Conservation (phyloP, 1,140 invertebrate species). For the Drosophila kikkawai region DNA sequence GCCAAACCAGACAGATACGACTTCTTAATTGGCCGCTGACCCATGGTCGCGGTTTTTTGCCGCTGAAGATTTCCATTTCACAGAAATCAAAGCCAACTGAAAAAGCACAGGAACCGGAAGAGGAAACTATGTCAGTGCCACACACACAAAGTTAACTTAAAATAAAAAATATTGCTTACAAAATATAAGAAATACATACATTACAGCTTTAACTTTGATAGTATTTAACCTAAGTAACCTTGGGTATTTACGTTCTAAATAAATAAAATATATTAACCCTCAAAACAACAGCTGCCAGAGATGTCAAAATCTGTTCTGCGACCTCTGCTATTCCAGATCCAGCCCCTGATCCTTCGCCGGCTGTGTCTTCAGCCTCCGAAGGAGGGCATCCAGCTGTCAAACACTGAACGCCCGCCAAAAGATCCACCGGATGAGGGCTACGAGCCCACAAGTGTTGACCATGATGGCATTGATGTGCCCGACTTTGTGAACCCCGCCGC, state of each 20-base stretch:
- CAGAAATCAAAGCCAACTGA: background rate
- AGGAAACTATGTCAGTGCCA: background rate
- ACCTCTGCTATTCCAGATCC: background rate
- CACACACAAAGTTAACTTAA: too few relatives aligned
- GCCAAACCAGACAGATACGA: background rate
- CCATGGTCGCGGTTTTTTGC: conserved; percentile 7
- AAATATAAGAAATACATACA: too few relatives aligned
- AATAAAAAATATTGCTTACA: too few relatives aligned
- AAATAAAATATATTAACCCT: background rate
- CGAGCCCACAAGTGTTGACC: conserved; percentile 37
- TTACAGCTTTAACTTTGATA: background rate
- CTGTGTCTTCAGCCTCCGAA: background rate
- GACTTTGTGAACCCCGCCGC: conserved; percentile 45
- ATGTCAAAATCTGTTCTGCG: conserved; percentile 22
- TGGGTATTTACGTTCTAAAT: background rate
- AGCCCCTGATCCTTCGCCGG: background rate
- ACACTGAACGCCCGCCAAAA: conserved; percentile 72
- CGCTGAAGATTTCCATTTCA: background rate
- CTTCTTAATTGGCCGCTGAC: conserved; percentile 8
- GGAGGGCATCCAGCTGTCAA: conserved; percentile 37
- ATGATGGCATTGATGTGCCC: conserved; percentile 43
- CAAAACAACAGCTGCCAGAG: background rate
- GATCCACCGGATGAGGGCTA: conserved; percentile 71
- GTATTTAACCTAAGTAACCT: background rate
- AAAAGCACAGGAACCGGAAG: background rate